These are phyloP conservation scores for Guaruba guarouba DNA, from an alignment of 2,113 vertebrate genomes.

Conservation along the genomic window DNA sequence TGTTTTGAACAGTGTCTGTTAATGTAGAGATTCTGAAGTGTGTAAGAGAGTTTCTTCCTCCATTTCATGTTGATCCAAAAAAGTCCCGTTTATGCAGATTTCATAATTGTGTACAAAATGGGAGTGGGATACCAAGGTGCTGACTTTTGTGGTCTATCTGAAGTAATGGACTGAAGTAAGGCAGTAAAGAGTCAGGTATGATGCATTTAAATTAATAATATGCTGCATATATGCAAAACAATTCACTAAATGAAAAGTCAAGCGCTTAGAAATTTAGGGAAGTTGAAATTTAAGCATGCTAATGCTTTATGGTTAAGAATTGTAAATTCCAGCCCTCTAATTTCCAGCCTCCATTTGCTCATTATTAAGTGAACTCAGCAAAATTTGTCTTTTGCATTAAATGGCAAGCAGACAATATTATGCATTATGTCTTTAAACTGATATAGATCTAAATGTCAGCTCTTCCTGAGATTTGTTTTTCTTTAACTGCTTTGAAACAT, in stretches of 20 bases:
- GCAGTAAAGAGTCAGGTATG: neutral
- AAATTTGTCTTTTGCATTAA: constrained; percentile 31
- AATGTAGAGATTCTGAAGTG: neutral
- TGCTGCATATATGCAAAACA: constrained; percentile 9
- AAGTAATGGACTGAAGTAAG: neutral
- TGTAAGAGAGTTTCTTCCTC: neutral
- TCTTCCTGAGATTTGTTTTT: constrained; percentile 37
- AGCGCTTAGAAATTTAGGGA: neutral
- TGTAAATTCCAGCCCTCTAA: neutral
- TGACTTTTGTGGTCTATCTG: neutral
- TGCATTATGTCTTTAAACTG: constrained; percentile 17
- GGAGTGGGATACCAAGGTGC: neutral
- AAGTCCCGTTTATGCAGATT: neutral
- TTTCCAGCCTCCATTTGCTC: constrained; percentile 9
- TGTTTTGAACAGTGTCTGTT: neutral
- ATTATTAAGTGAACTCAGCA: constrained; percentile 18
- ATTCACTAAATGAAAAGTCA: neutral
- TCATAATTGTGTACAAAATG: neutral
- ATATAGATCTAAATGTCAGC: constrained; percentile 25
- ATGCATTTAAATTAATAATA: neutral
- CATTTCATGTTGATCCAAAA: neutral
- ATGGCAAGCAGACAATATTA: constrained; percentile 8
- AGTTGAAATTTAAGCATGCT: neutral
- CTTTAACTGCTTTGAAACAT: constrained; percentile 21
- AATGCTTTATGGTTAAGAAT: neutral